Evolutionary conservation across 2,888 invertebrate species (phyloP).

Genomic region (Aspidiotus destructor): DNA sequence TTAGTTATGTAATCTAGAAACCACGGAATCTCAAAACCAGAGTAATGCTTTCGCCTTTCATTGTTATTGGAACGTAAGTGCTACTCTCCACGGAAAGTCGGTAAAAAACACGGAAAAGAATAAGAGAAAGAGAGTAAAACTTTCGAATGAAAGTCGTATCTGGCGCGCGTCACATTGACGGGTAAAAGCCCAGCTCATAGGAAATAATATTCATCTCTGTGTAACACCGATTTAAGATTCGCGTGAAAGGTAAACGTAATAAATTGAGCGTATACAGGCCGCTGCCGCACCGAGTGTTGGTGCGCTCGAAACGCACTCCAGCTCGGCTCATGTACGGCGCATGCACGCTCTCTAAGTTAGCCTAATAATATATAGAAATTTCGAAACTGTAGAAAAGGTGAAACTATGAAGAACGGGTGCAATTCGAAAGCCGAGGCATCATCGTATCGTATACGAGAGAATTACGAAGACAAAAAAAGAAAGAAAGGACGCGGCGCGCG

Average conservation of each 20-base stretch:
- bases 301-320: too few relatives aligned
- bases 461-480: too few relatives aligned
- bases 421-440: neutral
- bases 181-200: neutral
- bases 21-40: too few relatives aligned
- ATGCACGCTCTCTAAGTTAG: slow-evolving; percentile 9
- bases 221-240: neutral
- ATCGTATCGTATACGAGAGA: too few relatives aligned
- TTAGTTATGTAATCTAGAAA: too few relatives aligned
- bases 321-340: too few relatives aligned
- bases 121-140: neutral
- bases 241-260: slow-evolving; percentile 26
- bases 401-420: slow-evolving; percentile 7
- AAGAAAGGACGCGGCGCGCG: too few relatives aligned
- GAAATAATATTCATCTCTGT: neutral
- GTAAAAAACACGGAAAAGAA: too few relatives aligned
- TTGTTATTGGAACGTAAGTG: too few relatives aligned
- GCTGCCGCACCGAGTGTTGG: neutral
- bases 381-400: slow-evolving; percentile 24
- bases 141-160: slow-evolving; percentile 11
- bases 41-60: too few relatives aligned
- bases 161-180: neutral
- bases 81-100: too few relatives aligned
- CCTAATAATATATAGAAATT: slow-evolving; percentile 22
- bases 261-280: slow-evolving; percentile 13